phyloP scores from a whole-genome alignment of 2,113 vertebrate genomes.

The Phaethon lepturus region DNA sequence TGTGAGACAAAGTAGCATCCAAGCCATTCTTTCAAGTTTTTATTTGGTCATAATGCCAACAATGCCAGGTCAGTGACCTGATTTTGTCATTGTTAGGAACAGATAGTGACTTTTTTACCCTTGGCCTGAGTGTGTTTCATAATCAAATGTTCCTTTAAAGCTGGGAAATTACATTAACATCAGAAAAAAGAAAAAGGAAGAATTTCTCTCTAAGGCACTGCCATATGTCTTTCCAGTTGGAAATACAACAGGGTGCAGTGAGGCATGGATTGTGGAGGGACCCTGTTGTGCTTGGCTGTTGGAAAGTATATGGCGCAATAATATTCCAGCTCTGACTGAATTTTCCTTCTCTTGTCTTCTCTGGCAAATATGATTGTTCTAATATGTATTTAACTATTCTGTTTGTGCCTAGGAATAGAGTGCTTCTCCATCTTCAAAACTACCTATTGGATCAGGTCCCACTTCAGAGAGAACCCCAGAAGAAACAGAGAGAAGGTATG shows the following conservation, averaged over 20 bases:
- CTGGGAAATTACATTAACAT: not conserved
- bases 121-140: not conserved
- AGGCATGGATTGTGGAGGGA: not conserved
- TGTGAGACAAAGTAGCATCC: not conserved
- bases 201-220: not conserved
- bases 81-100: not conserved
- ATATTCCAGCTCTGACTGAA: constrained; percentile 26
- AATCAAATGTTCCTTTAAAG: constrained; percentile 16
- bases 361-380: not conserved
- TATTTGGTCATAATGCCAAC: not conserved
- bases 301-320: constrained; percentile 22
- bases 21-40: not conserved
- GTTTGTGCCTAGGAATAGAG: not conserved
- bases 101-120: not conserved
- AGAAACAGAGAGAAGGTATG: not conserved
- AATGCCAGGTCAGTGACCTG: not conserved
- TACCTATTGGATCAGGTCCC: not conserved
- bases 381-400: not conserved
- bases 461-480: not conserved
- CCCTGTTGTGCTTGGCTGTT: constrained; percentile 15
- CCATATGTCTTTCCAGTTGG: constrained; percentile 65
- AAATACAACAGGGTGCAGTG: constrained; percentile 46
- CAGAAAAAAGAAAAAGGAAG: not conserved
- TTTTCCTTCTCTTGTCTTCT: constrained; percentile 16
- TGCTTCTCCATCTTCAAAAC: not conserved